Evolutionary conservation across 2,797 vertebrate genomes (phyloP), one percentile per base, ranked within the genome.

Genomic region (Antrozous pallidus): DNA sequence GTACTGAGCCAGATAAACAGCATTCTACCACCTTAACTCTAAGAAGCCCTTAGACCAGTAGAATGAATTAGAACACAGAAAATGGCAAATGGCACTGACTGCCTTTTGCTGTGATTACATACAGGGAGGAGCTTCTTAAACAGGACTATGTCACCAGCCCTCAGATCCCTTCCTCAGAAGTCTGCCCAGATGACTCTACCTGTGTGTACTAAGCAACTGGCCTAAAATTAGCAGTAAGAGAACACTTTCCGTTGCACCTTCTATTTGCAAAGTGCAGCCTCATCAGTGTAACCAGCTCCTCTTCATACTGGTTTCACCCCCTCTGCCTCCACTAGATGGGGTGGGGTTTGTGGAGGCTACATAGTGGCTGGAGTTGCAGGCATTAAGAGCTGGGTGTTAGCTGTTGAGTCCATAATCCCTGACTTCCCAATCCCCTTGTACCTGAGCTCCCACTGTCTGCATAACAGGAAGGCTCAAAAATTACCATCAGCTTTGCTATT

Each of bases 201-300:
- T 47, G 36, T 79, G 84, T 73, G 31, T 90, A 88, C 70, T 56
- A 90, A 94, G 67, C 71, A 92, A 92, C 79, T 89, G 33, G 42
- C 74, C 94, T 95, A 96, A 96, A 96, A 95, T 97, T 95, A 97
- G 91, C 6, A 0, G n/a, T 69, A 33, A 45, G 65, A 65, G 80
- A 95, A 96, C 93, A 93, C 79, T 63, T 78, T 90, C 91, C 51
- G 80, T 91, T 79, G 82, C 94, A 96, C 94, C 93, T 96, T 93
- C 86, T 94, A 84, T 96, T 94, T 96, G 87, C 69, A 78, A 95
- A 94, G 73, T 91, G 65, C 89, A 90, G 87, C 74, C 88, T 97
- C 96, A 85, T 92, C 84, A 83, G 91, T 95, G 93, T 95, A 92
- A 94, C 69, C 86, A 40, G 40, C 63, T 56, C 54, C 74, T 91